Evolutionary conservation across 2,888 invertebrate genomes (phyloP), one percentile per base, ranked within the genome.

Genomic region (Aplocera efformata): DNA sequence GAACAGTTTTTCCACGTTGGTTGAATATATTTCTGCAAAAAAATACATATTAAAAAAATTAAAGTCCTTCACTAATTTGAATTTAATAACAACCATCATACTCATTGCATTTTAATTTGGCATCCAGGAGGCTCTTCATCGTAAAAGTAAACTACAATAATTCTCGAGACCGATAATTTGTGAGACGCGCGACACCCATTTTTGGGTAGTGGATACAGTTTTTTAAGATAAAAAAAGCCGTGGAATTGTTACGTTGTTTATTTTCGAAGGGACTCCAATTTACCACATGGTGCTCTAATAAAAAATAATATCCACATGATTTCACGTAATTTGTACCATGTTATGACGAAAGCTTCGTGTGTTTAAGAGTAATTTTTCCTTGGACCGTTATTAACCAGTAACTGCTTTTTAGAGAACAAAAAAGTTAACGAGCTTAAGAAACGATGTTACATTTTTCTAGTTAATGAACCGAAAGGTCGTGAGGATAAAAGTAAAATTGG

Each of bases 291-390:
- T 72, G 72, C 64, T 75, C 69, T 69, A 49, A 54, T 78, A 83
- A 83, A 85, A 83, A 82, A 77, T 78, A 72, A 78, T 81, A 80
- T 77, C 79, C 76, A 85, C 78, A 81, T 78, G 74, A 82, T 84
- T 81, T 76, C 74, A 78, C 67, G 81, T 81, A 86, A 84, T 84
- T 84, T 84, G 75, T 79, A 70, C 56, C 63, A 63, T 63, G 76
- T 79, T 81, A 79, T 78, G 79, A 79, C 72, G 79, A 78, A 76
- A 80, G 75, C 72, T 75, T 70, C 76, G 76, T 83, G 76, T 80
- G 77, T 74, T 81, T 80, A 72, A 73, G 72, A 77, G 69, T 72
- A 78, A 74, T 79, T 83, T 79, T 71, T 73, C 63, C 56, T 48
- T 48, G 58, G 63, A 55, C 73, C 73, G 73, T 78, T 82, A 80